Evolutionary conservation across 2,797 vertebrate species (phyloP).

Genomic region (Sardinella longiceps): DNA sequence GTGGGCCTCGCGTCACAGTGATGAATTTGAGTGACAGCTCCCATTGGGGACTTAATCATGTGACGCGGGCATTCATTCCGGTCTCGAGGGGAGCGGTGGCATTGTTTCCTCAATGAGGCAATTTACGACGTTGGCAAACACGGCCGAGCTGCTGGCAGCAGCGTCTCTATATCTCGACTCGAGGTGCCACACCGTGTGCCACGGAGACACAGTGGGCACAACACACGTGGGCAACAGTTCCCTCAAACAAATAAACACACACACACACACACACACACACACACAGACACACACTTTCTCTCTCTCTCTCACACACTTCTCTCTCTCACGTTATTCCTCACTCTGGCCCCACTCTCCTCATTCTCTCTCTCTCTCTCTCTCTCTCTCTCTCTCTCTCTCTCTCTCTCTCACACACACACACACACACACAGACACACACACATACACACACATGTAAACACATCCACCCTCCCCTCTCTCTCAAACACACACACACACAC

Average conservation of each 20-base stretch:
- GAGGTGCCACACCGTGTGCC: neutral
- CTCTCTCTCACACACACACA: neutral
- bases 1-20: neutral
- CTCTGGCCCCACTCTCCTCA: too few species aligned
- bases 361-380: too few species aligned
- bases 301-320: too few species aligned
- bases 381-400: too few species aligned
- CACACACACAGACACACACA: neutral
- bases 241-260: neutral
- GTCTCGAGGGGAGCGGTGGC: neutral
- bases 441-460: neutral
- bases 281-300: neutral
- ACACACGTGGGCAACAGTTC: too few species aligned
- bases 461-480: too few species aligned
- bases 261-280: neutral
- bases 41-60: conserved; percentile 12
- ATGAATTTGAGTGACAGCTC: conserved; percentile 1
- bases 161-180: neutral
- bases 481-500: neutral
- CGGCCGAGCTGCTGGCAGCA: neutral
- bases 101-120: conserved; percentile 8
- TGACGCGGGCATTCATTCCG: neutral
- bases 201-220: too few species aligned
- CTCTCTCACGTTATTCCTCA: too few species aligned
- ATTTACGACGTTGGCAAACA: neutral